Percentiles rank a stretch among this genome's conserved stretches.
Evolutionary conservation across 2,888 invertebrate genomes (phyloP).

Genomic region (Xestia ashworthii): DNA sequence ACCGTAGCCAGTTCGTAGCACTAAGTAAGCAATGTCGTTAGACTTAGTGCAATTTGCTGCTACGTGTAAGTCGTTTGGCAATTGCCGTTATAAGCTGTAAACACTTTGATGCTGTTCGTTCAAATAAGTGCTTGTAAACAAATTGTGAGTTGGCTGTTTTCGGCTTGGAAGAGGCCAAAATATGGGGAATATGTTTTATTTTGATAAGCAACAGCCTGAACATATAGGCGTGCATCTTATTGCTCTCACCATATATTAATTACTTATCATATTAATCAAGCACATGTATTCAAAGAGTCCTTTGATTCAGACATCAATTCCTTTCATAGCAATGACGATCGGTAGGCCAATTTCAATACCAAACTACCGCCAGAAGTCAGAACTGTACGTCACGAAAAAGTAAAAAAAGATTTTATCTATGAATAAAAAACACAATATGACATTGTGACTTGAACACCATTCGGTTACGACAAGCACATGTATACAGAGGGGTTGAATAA

Average conservation of each 20-base stretch:
- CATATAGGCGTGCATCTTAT: not conserved
- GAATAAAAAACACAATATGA: slow-evolving; percentile 74
- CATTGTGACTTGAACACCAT: slow-evolving; percentile 77
- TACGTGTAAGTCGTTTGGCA: slow-evolving; percentile 59
- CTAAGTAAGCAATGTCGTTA: slow-evolving; percentile 65
- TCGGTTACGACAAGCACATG: slow-evolving; percentile 80
- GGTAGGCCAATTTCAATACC: not conserved
- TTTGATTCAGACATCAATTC: not conserved
- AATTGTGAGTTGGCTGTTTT: slow-evolving; percentile 15
- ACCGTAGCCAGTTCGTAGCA: slow-evolving; percentile 53
- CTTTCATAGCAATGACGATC: not conserved
- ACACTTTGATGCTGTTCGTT: slow-evolving; percentile 49
- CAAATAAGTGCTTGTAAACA: slow-evolving; percentile 38
- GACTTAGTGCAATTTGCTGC: slow-evolving; percentile 66
- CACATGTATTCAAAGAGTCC: too few species aligned
- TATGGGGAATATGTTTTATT: not conserved
- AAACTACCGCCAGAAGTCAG: not conserved
- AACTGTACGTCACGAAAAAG: not conserved
- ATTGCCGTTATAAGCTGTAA: slow-evolving; percentile 57
- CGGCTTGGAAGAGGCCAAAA: slow-evolving; percentile 1
- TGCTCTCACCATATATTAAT: not conserved
- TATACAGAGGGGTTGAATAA: slow-evolving; percentile 86
- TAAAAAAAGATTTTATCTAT: slow-evolving; percentile 18
- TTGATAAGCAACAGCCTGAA: not conserved
- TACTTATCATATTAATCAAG: too few species aligned